These are phyloP conservation scores for Stictocephala bisonia DNA, from an alignment of 2,888 invertebrate genomes.

Conservation along the genomic window DNA sequence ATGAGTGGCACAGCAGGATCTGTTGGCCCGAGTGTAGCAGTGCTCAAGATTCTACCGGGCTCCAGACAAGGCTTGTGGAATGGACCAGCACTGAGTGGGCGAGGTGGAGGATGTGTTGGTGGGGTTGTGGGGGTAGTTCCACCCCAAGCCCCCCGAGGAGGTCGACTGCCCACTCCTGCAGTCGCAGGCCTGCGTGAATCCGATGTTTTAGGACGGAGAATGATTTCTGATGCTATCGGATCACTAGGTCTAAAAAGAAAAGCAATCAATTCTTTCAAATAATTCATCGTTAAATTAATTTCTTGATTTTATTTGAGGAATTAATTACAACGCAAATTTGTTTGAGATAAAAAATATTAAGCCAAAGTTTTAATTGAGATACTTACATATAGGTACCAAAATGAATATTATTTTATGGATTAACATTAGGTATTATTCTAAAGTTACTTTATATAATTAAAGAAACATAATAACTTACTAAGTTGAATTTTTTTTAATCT, in stretches of 20 bases:
- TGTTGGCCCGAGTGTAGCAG: slow-evolving; percentile 70
- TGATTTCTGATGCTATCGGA: slow-evolving; percentile 50
- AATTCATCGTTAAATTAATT: too few relatives aligned
- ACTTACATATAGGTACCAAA: too few relatives aligned
- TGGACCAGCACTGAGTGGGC: slow-evolving; percentile 76
- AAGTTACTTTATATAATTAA: too few relatives aligned
- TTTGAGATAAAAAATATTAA: too few relatives aligned
- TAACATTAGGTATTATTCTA: too few relatives aligned
- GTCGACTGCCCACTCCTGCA: slow-evolving; percentile 47
- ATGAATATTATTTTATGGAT: too few relatives aligned
- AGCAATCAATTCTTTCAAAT: too few relatives aligned
- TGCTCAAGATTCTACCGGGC: slow-evolving; percentile 69
- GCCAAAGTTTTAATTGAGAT: too few relatives aligned
- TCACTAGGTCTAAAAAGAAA: slow-evolving; percentile 55
- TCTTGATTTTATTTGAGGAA: too few relatives aligned
- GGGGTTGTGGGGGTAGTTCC: slow-evolving; percentile 53
- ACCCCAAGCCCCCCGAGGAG: slow-evolving; percentile 52
- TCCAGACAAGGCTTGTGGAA: slow-evolving; percentile 69
- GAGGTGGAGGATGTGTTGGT: slow-evolving; percentile 57
- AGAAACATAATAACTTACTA: too few relatives aligned
- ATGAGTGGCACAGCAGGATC: slow-evolving; percentile 87
- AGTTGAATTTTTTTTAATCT: too few relatives aligned
- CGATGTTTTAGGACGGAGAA: slow-evolving; percentile 56
- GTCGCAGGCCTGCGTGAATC: slow-evolving; percentile 54
- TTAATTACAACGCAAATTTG: too few relatives aligned